A percentile compares a stretch with the other conserved stretches of the same genome.
phyloP scores from a whole-genome alignment of 1,140 invertebrate genomes.

The Lutraria rhynchaena region DNA sequence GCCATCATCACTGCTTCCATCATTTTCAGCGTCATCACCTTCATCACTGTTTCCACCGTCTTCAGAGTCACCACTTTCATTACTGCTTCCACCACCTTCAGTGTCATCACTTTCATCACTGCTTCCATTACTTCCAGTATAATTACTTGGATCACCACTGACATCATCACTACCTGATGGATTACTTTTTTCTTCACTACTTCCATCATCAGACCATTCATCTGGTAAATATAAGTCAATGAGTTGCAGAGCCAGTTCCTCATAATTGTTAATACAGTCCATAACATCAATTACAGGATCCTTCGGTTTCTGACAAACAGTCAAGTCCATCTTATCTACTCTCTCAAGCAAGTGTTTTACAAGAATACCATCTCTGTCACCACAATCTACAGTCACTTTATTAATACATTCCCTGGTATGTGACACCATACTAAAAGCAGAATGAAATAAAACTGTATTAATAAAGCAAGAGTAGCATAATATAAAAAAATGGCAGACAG shows the following conservation, averaged over 20 bases:
- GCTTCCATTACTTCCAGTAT: too few species aligned
- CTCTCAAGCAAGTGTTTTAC: not conserved
- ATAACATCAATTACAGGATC: not conserved
- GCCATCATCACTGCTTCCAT: too few species aligned
- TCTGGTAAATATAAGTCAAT: not conserved
- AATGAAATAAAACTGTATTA: too few species aligned
- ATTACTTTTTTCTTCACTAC: not conserved
- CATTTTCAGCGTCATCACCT: not conserved
- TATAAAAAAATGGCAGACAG: too few species aligned
- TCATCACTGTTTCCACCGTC: too few species aligned
- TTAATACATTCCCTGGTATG: conserved; percentile 9
- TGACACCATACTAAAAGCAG: conserved; percentile 7
- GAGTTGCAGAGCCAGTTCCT: not conserved
- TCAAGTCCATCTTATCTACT: not conserved
- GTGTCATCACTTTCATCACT: too few species aligned
- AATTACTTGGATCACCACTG: not conserved
- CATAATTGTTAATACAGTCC: conserved; percentile 11
- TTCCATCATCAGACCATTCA: not conserved
- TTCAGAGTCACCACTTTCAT: too few species aligned
- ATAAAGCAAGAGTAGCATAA: too few species aligned
- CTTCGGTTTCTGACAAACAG: not conserved
- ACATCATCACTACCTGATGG: not conserved
- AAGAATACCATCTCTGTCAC: not conserved
- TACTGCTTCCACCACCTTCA: too few species aligned
- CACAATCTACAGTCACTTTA: not conserved